Evolutionary conservation across 2,797 vertebrate species (phyloP).

Genomic region (Mormyrops attenuatus): DNA sequence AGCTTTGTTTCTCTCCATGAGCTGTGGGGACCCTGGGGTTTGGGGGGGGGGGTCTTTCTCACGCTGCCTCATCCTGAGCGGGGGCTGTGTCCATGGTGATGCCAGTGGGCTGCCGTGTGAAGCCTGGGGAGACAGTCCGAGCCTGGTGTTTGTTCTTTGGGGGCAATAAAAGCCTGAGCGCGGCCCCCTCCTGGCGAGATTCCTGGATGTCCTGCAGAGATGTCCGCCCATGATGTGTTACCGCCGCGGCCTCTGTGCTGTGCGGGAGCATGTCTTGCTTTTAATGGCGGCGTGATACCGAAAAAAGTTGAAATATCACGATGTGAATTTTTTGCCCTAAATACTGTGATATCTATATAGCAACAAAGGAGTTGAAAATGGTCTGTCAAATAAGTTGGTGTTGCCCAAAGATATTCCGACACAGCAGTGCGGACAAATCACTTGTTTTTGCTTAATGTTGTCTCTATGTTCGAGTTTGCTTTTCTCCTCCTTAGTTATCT

Average conservation of each 20-base stretch:
- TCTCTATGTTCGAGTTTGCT: not conserved
- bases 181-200: not conserved
- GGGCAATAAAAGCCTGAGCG: not conserved
- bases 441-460: not conserved
- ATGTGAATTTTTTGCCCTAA: not conserved
- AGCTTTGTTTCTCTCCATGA: constrained; percentile 12
- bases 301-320: not conserved
- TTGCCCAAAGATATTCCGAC: not conserved
- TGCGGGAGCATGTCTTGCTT: not conserved
- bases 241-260: not conserved
- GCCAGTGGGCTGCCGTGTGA: not conserved
- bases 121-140: not conserved
- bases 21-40: not conserved
- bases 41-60: not conserved
- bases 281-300: no score
- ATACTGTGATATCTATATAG: not conserved
- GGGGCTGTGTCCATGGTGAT: constrained; percentile 10
- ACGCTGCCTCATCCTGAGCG: not conserved
- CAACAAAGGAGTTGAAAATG: not conserved
- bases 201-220: not conserved
- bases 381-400: not conserved
- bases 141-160: constrained; percentile 3
- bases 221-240: not conserved
- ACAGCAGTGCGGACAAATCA: not conserved
- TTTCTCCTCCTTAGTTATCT: not conserved